A percentile compares a stretch with the other conserved stretches of the same genome.
Evolutionary conservation across 2,113 vertebrate genomes (phyloP).

Genomic region (Megaptera novaeangliae): DNA sequence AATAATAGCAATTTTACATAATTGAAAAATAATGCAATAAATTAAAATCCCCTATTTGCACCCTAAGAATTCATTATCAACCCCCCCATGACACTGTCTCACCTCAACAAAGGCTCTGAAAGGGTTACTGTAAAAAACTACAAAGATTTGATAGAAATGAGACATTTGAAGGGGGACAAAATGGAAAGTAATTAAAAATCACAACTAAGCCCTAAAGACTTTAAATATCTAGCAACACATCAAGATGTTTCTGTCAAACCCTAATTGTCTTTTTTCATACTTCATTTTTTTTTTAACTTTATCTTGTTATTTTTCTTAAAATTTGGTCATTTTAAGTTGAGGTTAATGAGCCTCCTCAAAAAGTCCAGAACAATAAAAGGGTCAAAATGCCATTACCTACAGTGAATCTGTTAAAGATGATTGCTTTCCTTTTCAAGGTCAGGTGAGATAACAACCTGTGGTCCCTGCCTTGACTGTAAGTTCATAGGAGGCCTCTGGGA

Average conservation of each 20-base stretch:
- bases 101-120: neutral
- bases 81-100: neutral
- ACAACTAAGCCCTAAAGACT: neutral
- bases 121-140: neutral
- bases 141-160: neutral
- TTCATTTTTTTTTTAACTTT: neutral
- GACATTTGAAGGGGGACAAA: neutral
- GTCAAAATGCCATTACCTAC: neutral
- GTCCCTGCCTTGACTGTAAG: neutral
- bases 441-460: accelerated
- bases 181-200: neutral
- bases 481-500: neutral
- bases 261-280: neutral
- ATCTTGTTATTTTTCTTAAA: neutral
- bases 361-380: neutral
- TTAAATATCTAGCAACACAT: neutral
- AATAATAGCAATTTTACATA: neutral
- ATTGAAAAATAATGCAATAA: neutral
- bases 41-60: neutral
- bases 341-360: neutral
- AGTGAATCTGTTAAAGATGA: neutral
- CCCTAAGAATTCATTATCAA: neutral
- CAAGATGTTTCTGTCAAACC: neutral
- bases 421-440: neutral
- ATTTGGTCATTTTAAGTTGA: neutral